Percentiles rank a stretch among this genome's conserved stretches.
Evolutionary conservation across 2,888 invertebrate species (phyloP).

Genomic region (Clusia tigrina): DNA sequence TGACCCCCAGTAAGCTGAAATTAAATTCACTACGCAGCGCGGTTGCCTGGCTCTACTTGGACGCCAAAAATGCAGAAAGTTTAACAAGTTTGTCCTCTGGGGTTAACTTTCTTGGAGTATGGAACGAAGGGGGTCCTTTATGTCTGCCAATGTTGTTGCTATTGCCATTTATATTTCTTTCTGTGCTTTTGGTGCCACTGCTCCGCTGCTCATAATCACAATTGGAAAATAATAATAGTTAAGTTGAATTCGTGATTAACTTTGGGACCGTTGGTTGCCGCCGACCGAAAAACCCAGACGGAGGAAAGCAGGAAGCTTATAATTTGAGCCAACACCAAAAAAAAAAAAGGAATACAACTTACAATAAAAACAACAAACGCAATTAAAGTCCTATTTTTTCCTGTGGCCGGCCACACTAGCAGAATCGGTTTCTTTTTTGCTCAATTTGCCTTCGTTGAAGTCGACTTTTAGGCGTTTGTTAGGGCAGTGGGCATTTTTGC

Average conservation of each 20-base stretch:
- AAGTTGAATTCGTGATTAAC: slow-evolving; percentile 15
- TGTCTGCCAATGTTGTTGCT: not conserved
- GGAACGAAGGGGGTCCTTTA: not conserved
- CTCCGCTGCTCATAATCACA: slow-evolving; percentile 33
- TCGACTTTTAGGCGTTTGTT: not conserved
- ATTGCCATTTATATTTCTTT: not conserved
- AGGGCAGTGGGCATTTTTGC: not conserved
- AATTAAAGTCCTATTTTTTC: not conserved
- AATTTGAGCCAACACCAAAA: not conserved
- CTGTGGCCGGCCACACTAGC: not conserved
- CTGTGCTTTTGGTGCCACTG: not conserved
- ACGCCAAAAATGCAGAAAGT: slow-evolving; percentile 28
- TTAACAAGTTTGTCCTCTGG: slow-evolving; percentile 25
- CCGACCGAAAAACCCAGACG: slow-evolving; percentile 23
- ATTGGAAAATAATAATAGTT: slow-evolving; percentile 39
- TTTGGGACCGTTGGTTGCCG: slow-evolving; percentile 12
- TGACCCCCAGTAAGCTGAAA: slow-evolving; percentile 33
- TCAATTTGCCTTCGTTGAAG: not conserved
- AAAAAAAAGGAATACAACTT: too few species aligned
- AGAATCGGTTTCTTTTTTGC: not conserved
- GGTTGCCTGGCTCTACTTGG: not conserved
- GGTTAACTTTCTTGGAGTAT: not conserved
- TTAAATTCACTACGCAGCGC: too few species aligned
- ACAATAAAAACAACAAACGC: not conserved
- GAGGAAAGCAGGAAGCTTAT: not conserved